These are phyloP conservation scores for Neostethus bicornis DNA, from an alignment of 2,797 vertebrate genomes.

Conservation along the genomic window DNA sequence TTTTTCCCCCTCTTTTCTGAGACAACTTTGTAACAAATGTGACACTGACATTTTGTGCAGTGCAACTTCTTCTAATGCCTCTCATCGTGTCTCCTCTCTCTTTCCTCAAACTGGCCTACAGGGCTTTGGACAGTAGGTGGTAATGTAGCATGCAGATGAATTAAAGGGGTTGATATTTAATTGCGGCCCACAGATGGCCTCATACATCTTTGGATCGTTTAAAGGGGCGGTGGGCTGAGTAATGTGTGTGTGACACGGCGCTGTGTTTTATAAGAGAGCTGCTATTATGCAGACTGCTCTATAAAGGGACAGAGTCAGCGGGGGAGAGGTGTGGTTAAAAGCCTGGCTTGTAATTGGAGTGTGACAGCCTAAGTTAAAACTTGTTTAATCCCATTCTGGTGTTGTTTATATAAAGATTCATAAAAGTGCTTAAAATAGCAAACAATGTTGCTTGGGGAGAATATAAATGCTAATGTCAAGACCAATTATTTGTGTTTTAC, in stretches of 20 bases:
- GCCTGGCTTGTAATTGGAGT: conserved; percentile 49
- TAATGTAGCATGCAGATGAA: conserved; percentile 74
- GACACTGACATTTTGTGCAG: conserved; percentile 20
- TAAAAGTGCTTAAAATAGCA: conserved; percentile 9
- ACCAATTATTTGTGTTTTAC: background rate
- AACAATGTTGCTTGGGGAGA: background rate
- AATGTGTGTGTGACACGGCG: conserved; percentile 68
- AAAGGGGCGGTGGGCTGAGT: conserved; percentile 76
- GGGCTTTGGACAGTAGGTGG: conserved; percentile 53
- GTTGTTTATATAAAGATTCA: conserved; percentile 52
- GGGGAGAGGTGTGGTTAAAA: conserved; percentile 62
- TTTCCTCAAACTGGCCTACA: conserved; percentile 35
- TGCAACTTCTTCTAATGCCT: conserved; percentile 15
- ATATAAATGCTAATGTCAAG: background rate
- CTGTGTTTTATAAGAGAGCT: conserved; percentile 75
- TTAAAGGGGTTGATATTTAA: conserved; percentile 76
- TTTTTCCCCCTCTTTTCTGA: background rate
- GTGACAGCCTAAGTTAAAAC: conserved; percentile 47
- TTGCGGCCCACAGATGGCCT: conserved; percentile 73
- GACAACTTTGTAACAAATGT: conserved; percentile 28
- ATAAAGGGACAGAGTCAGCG: conserved; percentile 64
- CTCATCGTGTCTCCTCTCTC: conserved; percentile 25
- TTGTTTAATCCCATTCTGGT: conserved; percentile 20
- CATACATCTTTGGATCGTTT: conserved; percentile 77
- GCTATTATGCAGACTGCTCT: conserved; percentile 68